Evolutionary conservation across 2,113 vertebrate genomes (phyloP), one percentile per base, ranked within the genome.

Genomic region (Pardalotus punctatus): DNA sequence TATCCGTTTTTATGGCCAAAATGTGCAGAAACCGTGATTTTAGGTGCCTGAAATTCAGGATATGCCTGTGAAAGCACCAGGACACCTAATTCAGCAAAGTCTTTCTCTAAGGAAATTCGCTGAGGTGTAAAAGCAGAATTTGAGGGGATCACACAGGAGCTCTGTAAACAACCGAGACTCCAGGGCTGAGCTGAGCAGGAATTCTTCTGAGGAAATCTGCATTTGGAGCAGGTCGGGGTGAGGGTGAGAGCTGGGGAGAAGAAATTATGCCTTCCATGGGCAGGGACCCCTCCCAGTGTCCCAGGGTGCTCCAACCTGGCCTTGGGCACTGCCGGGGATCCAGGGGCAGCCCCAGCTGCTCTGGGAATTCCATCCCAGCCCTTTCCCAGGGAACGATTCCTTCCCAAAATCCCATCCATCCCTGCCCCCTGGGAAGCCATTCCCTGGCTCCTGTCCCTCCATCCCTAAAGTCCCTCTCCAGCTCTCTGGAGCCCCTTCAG

Each of bases 311-410:
- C n/a, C 65, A 48, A 0, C 42, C 65, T 48, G 74, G 35, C 29
- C 42, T 31, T 31, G 66, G 31, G 0, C 57, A 64, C 17, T 56
- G 0, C 42, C 66, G 64, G 66, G 42, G 50, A 48, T 42, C 42
- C 60, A 48, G 66, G 65, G n/a, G 7, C 65, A 87, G 40, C n/a
- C 40, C 1, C 65, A 47, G 40, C 48, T 64, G 0, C 74, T 48
- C 74, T 56, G 66, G 47, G 35, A n/a, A 65, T 5, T 31, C 48
- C 18, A 24, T 31, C 0, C 31, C 85, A 64, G 12, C 1, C 0
- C 20, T 4, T 56, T 57, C 66, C 0, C 1, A 42, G 35, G 1
- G 1, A 36, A 8, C 0, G 8, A 57, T 65, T 62, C 12, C n/a
- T 69, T 14, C 66, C 76, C 58, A 11, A 27, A 0, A 16, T 73